Percentiles rank a stretch among this genome's conserved stretches.
Evolutionary conservation across 2,888 invertebrate genomes (phyloP).

Genomic region (Ceriagrion tenellum): DNA sequence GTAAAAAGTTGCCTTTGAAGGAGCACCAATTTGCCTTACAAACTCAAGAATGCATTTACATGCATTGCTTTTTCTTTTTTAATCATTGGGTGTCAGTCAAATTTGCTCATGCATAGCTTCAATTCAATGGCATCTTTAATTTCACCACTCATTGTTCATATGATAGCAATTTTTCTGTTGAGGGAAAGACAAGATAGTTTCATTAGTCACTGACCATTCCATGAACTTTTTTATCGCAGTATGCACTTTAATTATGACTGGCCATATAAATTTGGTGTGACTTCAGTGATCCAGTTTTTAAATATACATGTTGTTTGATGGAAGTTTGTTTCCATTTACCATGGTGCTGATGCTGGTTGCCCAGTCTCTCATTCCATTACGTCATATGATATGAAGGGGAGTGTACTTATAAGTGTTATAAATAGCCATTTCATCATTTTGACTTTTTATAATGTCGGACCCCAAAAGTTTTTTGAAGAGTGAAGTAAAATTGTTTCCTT

Average conservation of each 20-base stretch:
- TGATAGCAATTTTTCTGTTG: not conserved
- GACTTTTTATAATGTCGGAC: not conserved
- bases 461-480: not conserved
- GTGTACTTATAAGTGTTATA: slow-evolving; percentile 42
- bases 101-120: not conserved
- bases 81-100: not conserved
- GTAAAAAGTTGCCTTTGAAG: slow-evolving; percentile 23
- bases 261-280: not conserved
- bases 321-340: slow-evolving; percentile 20
- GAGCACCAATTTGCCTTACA: not conserved
- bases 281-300: not conserved
- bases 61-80: not conserved
- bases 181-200: not conserved
- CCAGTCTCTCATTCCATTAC: slow-evolving; percentile 55
- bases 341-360: slow-evolving; percentile 45
- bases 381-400: not conserved
- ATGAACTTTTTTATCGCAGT: slow-evolving; percentile 40
- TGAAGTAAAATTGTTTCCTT: not conserved
- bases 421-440: not conserved
- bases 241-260: not conserved
- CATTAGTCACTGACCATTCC: slow-evolving; percentile 47
- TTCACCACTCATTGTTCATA: not conserved
- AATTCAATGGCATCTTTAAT: not conserved
- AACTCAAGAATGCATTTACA: not conserved
- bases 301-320: slow-evolving; percentile 4